These are phyloP conservation scores for Pongo pygmaeus DNA, from an alignment of 2,113 vertebrate species.

Conservation along the genomic window DNA sequence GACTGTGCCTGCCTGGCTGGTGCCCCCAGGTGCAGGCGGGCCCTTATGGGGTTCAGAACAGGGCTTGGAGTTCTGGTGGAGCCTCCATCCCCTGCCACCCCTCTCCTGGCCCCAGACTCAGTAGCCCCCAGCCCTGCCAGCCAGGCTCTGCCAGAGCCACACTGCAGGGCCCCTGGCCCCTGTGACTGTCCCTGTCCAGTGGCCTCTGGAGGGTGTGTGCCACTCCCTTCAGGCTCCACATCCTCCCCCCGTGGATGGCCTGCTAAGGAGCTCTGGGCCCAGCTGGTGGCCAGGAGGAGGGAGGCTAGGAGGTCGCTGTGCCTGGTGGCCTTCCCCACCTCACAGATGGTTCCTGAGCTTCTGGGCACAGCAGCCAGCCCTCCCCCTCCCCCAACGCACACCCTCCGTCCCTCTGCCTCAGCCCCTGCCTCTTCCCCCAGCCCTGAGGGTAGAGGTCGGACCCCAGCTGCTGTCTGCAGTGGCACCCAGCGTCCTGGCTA, in stretches of 20 bases:
- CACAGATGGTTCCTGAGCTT: rapidly evolving
- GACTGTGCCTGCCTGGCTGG: rapidly evolving
- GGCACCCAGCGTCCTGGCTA: background rate
- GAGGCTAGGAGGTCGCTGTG: background rate
- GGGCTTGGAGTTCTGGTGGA: background rate
- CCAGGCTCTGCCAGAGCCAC: no score
- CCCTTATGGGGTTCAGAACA: background rate
- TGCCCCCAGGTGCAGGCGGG: rapidly evolving
- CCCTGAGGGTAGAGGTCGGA: background rate
- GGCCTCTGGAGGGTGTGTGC: background rate
- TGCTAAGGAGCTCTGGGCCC: background rate
- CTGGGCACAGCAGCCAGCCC: background rate
- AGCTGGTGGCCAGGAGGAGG: background rate
- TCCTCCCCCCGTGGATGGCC: slow-evolving; percentile 21
- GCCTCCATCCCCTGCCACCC: background rate
- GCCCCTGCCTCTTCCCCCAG: background rate
- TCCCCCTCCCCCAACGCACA: rapidly evolving
- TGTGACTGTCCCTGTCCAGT: background rate
- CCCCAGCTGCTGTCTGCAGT: background rate
- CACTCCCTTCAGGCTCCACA: background rate
- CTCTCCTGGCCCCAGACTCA: background rate
- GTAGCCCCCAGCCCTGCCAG: background rate
- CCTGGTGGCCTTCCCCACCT: background rate
- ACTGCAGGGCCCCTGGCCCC: background rate
- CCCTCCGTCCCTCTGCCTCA: background rate